phyloP scores from a whole-genome alignment of 2,113 vertebrate species.

The Potamarius usumacintae region DNA sequence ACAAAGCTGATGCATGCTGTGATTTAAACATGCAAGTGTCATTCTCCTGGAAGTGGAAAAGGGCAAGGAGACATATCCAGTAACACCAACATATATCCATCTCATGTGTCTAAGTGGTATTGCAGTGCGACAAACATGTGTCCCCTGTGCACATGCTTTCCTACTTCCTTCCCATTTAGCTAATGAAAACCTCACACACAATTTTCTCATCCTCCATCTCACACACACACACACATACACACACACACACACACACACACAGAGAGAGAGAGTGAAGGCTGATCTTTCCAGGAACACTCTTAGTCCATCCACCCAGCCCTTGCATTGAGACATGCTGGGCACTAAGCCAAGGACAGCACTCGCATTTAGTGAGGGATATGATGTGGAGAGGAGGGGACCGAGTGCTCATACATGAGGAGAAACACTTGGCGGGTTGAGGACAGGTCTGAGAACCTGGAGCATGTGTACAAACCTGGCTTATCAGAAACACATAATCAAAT shows the following conservation, averaged over 20 bases:
- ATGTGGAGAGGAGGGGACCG: neutral
- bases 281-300: conserved; percentile 30
- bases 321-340: conserved; percentile 36
- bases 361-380: conserved; percentile 14
- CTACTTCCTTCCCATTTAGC: conserved; percentile 3
- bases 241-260: neutral
- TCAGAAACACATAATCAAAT: conserved; percentile 6
- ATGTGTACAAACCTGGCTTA: neutral
- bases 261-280: conserved; percentile 32
- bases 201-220: neutral
- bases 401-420: neutral
- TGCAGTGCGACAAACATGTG: neutral
- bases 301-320: neutral
- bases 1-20: neutral
- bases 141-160: neutral
- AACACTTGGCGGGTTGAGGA: neutral
- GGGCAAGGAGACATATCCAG: neutral
- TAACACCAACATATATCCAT: neutral
- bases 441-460: neutral
- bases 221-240: conserved; percentile 25
- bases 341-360: conserved; percentile 23
- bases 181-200: conserved; percentile 35
- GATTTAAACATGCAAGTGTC: conserved; percentile 1
- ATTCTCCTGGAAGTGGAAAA: neutral
- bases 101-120: neutral